Base-by-base conservation (phyloP, 2,888 invertebrate species). In the Xestia c-nigrum region DNA sequence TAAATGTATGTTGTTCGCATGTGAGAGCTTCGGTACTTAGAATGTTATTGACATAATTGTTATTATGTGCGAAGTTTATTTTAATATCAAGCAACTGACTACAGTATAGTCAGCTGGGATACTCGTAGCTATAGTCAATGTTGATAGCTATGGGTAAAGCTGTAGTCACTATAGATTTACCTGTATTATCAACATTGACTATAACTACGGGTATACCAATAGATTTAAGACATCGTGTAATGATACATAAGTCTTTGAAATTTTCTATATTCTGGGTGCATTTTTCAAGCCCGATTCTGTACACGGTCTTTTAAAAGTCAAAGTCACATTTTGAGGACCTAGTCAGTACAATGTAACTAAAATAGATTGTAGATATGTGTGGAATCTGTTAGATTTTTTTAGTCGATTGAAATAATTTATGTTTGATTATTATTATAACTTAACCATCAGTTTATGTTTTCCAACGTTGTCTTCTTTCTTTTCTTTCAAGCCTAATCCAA, bases 1-100 rank as follows among this genome's bases (percentile, higher is more conserved):
- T 90, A 85, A 85, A 90, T 89, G 89, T 81, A 76, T 85, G 77
- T 74, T 80, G 76, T 76, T 70, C 46, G 61, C 47, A 74, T 78
- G 61, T 75, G 74, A 78, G 72, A 80, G 67, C 80, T 70, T 67
- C 72, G 47, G 63, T 14, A 61, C 40, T 78, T 70, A 59, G 40
- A 64, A 16, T 2, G 64, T 47, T 81, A 85, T 81, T 55, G 73
- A 66, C 61, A 24, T 57, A 21, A 43, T 38, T 74, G 16, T n/a
- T 38, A 66, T n/a, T 64, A 64, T 64, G 64, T 61, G 52, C 1
- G 14, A 71, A 72, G 64, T 61, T 68, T 65, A 69, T 43, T 19
- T 24, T 64, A 64, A 64, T 64, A 64, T 43, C 43, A 9, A 43
- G 5, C n/a, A 24, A 43, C 43, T 10, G 43, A 43, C 43, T 43